Evolutionary conservation across 2,888 invertebrate species (phyloP), one percentile per base, ranked within the genome.

Genomic region (Temnothorax unifasciatus): DNA sequence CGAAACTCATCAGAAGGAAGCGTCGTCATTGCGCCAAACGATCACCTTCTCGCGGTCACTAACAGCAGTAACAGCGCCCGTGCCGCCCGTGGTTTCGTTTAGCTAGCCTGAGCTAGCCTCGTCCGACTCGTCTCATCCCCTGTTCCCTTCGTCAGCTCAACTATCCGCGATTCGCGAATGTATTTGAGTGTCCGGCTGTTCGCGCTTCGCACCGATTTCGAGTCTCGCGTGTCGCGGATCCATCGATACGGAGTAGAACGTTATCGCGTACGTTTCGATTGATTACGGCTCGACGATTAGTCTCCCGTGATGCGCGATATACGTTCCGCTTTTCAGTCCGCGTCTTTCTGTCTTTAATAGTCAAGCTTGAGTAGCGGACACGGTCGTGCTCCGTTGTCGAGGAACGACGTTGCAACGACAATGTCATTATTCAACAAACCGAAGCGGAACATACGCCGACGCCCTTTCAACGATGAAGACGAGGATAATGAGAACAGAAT

Each of bases 351-450:
- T 44, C 11, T 73, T 34, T 79, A 79, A 73, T 59, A 69, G 13
- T 4, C 21, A 6, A 41, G 50, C 52, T 34, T 13, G 47, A 18
- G 18, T 18, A 34, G 18, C 34, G 69, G 5, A 50, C 47, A 50
- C 47, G 38, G 5, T 5, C 18, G 38, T 54, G 38, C 21, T 5
- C 18, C 3, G n/a, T 25, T 38, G 3, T 41, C 38, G 41, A 41
- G 6, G n/a, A 21, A 9, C 21, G 21, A 76, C 34, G 21, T 50
- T 15, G 47, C 13, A 50, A 25, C 52, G 66, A 95, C 90, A 91
- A 98, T 98, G 98, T 97, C 98, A 83, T 94, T 98, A 89, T 98
- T 98, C 95, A 97, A 97, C 92, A 98, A 98, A 95, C 98, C 98
- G 0, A 97, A 97, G 93, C 97, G 98, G 93, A 97, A 97, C 94